Evolutionary conservation across 2,888 invertebrate species (phyloP), one percentile per base, ranked within the genome.

Genomic region (Tineola bisselliella): DNA sequence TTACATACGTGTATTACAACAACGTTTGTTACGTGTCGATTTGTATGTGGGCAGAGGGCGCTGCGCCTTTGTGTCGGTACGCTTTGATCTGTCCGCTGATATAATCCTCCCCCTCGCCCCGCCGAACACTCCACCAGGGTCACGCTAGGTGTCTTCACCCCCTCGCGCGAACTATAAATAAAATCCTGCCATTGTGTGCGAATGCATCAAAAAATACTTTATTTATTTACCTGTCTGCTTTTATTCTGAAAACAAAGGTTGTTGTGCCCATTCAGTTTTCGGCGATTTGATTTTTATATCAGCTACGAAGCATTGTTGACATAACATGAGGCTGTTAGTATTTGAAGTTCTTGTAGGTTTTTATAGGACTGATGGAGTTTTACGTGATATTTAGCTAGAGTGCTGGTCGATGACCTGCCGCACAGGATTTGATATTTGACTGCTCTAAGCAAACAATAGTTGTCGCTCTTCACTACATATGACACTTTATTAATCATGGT

Each of bases 71-170:
- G 44, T 59, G 44, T 43, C 59, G 44, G 44, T n/a, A 31, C 59
- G 59, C 59, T 59, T 59, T 59, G 59, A 59, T 59, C 44, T 59
- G 33, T 38, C 59, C 59, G 25, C 57, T 57, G 13, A 13, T 11
- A 17, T 13, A 19, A 57, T 30, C 57, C 30, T 4, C 25, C 25
- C 25, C 4, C 2, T 4, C 25, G 6, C 4, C 25, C 25, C 57
- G 6, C 57, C 25, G 33, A 33, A 3, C 44, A 18, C 44, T 10
- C 59, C 8, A 10, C 59, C 6, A 15, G 52, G 44, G 30, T 31
- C 59, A 48, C 17, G 48, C 48, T 15, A 48, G 4, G 17, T 15
- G 15, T 18, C 33, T 38, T 12, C 25, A 2, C 15, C 38, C 31
- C 59, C 25, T n/a, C 59, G 13, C 17, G 10, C n/a, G 12, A 25